These are phyloP conservation scores for Helicoverpa armigera DNA, from an alignment of 1,140 invertebrate genomes.

Conservation along the genomic window DNA sequence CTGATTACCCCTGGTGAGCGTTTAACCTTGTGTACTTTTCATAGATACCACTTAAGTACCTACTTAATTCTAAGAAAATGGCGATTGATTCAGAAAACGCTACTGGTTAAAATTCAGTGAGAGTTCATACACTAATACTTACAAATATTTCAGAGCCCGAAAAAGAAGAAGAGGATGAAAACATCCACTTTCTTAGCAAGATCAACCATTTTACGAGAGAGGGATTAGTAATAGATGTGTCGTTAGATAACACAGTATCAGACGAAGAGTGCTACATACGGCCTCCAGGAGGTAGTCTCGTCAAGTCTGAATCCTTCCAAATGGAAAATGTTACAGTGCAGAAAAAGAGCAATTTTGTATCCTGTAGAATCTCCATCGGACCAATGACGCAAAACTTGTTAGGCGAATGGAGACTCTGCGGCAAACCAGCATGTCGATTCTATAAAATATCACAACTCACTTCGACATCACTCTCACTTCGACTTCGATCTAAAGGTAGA, in stretches of 20 bases:
- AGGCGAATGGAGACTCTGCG: constrained; percentile 56
- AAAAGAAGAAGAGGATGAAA: not conserved
- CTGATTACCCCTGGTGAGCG: too few relatives aligned
- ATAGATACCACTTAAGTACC: too few relatives aligned
- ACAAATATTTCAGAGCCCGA: not conserved
- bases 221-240: constrained; percentile 47
- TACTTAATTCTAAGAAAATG: too few relatives aligned
- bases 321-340: constrained; percentile 45
- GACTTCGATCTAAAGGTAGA: too few relatives aligned
- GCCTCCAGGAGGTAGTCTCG: constrained; percentile 33
- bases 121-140: too few relatives aligned
- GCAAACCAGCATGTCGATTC: too few relatives aligned
- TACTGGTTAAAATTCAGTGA: too few relatives aligned
- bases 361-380: constrained; percentile 56
- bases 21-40: too few relatives aligned
- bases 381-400: constrained; percentile 49
- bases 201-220: constrained; percentile 39
- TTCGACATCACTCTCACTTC: too few relatives aligned
- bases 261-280: constrained; percentile 52
- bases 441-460: too few relatives aligned
- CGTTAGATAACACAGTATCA: constrained; percentile 26
- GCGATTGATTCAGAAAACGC: too few relatives aligned
- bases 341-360: constrained; percentile 48
- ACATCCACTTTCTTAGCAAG: not conserved
- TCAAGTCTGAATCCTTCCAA: not conserved